Conservation (phyloP, 1,140 invertebrate species). For the Drosophila kohkoa region DNA sequence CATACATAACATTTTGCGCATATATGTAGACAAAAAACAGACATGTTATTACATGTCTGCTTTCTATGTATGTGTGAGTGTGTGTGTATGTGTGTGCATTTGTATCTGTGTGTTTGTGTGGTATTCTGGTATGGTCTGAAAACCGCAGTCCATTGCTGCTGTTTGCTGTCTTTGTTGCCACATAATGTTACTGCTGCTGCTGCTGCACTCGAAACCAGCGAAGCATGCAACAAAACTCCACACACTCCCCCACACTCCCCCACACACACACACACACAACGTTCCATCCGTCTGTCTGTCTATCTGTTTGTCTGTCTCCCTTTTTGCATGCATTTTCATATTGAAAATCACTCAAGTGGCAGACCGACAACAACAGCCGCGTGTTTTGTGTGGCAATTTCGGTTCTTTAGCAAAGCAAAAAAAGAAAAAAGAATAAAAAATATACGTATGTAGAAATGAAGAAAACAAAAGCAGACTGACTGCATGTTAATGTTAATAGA, state of each 20-base stretch:
- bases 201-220: constrained; percentile 67
- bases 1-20: constrained; percentile 25
- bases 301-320: constrained; percentile 51
- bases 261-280: neutral
- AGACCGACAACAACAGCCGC: constrained; percentile 58
- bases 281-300: constrained; percentile 19
- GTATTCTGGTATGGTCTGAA: constrained; percentile 63
- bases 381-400: constrained; percentile 75
- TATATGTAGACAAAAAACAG: constrained; percentile 4
- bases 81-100: constrained; percentile 37
- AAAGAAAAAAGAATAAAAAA: constrained; percentile 9
- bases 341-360: constrained; percentile 81
- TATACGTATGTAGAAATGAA: neutral
- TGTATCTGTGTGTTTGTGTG: constrained; percentile 46
- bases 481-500: constrained; percentile 77
- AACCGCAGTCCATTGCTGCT: constrained; percentile 65
- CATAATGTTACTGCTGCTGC: constrained; percentile 54
- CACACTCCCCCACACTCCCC: constrained; percentile 15
- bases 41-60: constrained; percentile 18
- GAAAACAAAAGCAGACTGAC: constrained; percentile 37
- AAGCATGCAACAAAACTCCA: constrained; percentile 66
- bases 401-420: constrained; percentile 57
- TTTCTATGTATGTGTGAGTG: constrained; percentile 23
- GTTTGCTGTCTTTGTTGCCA: constrained; percentile 51
- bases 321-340: constrained; percentile 70